Base-by-base conservation (phyloP, 2,888 invertebrate genomes). In the Melitaea athalia region DNA sequence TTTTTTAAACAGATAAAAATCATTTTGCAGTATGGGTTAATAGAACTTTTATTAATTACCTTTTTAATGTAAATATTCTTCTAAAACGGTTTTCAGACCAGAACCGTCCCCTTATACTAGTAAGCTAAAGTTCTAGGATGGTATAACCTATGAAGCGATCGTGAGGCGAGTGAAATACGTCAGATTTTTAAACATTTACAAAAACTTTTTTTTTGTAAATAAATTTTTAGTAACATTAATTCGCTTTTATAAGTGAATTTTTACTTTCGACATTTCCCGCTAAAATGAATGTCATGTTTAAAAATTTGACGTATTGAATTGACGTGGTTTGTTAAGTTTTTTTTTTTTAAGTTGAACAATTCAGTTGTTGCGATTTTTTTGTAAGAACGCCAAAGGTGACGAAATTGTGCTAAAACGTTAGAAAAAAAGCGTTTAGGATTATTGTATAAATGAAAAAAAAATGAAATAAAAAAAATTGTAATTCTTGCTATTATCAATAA, bases 341-440 rank as follows among this genome's bases (percentile, higher is more conserved):
- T 86, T 86, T 11, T 84, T 84, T 84, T 82, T 87, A 86, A 83
- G 78, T 81, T 75, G 31, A 55, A 7, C n/a, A 72, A 76, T 76
- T 78, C 87, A 86, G 88, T 88, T 90, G 87, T 89, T 90, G 87
- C 89, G 86, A 88, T 86, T 89, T 83, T 85, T 85, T 87, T 79
- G 75, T 87, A 88, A 86, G 87, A 85, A 86, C 87, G 91, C 91
- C 91, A 92, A 91, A 91, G 91, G 86, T 85, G 87, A 82, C 77
- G 83, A 84, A 78, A 75, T 81, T 80, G 83, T 85, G 83, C 84
- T 84, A 77, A 78, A 79, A 73, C 77, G 81, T 78, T 75, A 77
- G 73, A 75, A 75, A 78, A 49, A 52, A 53, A 53, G 2, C 14
- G 6, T 79, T 76, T 86, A 86, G 83, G 77, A 77, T 81, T 84